Percentiles rank a stretch among this genome's conserved stretches.
Conservation (phyloP, 2,888 invertebrate genomes). For the Erannis defoliaria region DNA sequence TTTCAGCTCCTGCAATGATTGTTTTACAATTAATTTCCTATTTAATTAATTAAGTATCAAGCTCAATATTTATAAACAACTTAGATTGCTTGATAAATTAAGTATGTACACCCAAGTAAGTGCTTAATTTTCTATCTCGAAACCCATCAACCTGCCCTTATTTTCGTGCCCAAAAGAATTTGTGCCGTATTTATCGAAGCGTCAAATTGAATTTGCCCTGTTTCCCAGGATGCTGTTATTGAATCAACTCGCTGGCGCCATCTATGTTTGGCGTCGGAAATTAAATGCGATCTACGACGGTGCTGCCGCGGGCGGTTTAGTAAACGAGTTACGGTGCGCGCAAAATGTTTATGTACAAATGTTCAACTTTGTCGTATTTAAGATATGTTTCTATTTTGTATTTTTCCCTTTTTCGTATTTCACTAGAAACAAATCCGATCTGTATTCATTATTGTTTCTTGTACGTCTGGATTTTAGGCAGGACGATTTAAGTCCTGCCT, state of each 20-base stretch:
- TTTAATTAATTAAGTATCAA: too few species aligned
- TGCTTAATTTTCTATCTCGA: slow-evolving; percentile 35
- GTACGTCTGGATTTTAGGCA: too few species aligned
- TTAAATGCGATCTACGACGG: slow-evolving; percentile 56
- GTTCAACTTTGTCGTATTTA: not conserved
- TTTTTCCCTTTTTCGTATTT: too few species aligned
- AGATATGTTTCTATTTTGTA: slow-evolving; percentile 2
- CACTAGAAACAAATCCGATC: too few species aligned
- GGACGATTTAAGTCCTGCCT: too few species aligned
- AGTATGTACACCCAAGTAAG: not conserved
- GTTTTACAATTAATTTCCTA: too few species aligned
- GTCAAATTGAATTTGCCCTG: slow-evolving; percentile 59
- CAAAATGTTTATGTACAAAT: slow-evolving; percentile 31
- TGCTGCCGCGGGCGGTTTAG: slow-evolving; percentile 31
- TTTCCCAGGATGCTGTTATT: slow-evolving; percentile 55
- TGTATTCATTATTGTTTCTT: too few species aligned
- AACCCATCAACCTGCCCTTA: slow-evolving; percentile 37
- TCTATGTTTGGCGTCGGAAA: slow-evolving; percentile 62
- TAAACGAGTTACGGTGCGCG: slow-evolving; percentile 43
- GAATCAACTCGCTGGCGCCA: slow-evolving; percentile 62
- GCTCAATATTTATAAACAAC: not conserved
- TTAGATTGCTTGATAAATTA: not conserved
- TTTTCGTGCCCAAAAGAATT: slow-evolving; percentile 44
- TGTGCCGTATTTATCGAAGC: slow-evolving; percentile 52
- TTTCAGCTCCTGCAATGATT: too few species aligned